Base-by-base conservation (phyloP, 2,797 vertebrate species). In the Mus spretus region DNA sequence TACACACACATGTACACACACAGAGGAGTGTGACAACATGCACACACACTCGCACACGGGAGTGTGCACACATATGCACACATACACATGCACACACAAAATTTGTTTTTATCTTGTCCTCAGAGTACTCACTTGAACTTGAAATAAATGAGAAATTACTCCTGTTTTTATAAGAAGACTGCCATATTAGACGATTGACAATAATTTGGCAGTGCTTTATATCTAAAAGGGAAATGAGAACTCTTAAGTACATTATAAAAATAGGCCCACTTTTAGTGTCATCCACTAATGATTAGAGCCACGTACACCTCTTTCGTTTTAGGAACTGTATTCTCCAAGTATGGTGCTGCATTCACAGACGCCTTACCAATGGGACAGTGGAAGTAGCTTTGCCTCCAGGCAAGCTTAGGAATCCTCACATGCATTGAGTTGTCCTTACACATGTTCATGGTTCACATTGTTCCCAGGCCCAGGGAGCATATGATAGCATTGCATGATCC, bases 91-190 rank as follows among this genome's bases (percentile, higher is more conserved):
- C 26, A 37, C n/a, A 81, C 26, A 84, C 15, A 77, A 59, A 84
- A 81, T 82, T 91, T 78, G 65, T 78, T 75, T 59, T 93, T 88
- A 61, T 19, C 75, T 90, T 92, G 74, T 79, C 2, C 63, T 93
- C 11, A 40, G 20, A 28, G 53, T 91, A 82, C 55, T 75, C 44
- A 70, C 74, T 96, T 84, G n/a, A 90, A 82, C 81, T 94, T 59
- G 22, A 85, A 74, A 81, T 95, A 87, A 82, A 80, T 80, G 59
- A 95, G 37, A 67, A 94, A n/a, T 37, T 91, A 20, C 75, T 93
- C 10, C 91, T 93, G 4, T 92, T 92, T 5, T 78, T 93, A 22
- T 6, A 89, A 3, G 89, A 80, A 93, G n/a, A 93, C 82, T 96
- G 19, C 77, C 65, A 78, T 86, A 63, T 77, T 87, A 82, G 75